Conservation (phyloP, 2,797 vertebrate species). For the Centroberyx gerrardi region DNA sequence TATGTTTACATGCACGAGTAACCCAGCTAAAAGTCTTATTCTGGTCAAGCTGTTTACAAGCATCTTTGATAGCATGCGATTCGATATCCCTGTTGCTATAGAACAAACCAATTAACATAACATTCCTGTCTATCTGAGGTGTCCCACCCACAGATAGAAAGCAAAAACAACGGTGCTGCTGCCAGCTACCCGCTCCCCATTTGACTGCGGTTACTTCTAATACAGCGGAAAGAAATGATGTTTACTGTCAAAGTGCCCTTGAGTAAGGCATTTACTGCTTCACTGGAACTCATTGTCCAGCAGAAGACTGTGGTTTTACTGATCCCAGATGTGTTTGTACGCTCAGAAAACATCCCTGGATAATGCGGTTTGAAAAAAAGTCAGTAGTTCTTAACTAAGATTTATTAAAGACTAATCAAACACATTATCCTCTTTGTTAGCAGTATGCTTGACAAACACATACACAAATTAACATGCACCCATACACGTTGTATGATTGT, state of each 20-base stretch:
- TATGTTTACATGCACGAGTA: conserved; percentile 23
- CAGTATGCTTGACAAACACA: conserved; percentile 10
- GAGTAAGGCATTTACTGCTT: conserved; percentile 16
- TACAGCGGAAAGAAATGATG: conserved; percentile 24
- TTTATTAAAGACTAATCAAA: too few species aligned
- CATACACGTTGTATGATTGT: background rate
- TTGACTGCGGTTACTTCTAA: conserved; percentile 45
- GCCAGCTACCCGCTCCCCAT: conserved; percentile 36
- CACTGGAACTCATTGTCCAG: conserved; percentile 1
- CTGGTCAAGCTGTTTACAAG: conserved; percentile 58
- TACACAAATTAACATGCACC: conserved; percentile 8
- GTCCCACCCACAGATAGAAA: conserved; percentile 53
- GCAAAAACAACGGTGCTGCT: conserved; percentile 48
- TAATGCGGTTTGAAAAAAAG: too few species aligned
- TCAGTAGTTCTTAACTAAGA: too few species aligned
- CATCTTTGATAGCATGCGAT: conserved; percentile 52
- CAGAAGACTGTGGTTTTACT: background rate
- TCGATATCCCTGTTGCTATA: conserved; percentile 47
- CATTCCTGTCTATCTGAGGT: conserved; percentile 47
- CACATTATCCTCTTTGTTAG: background rate
- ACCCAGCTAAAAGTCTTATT: conserved; percentile 52
- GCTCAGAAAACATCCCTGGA: background rate
- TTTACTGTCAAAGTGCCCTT: conserved; percentile 46
- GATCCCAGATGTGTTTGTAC: background rate
- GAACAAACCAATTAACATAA: conserved; percentile 62